phyloP scores from a whole-genome alignment of 1,140 invertebrate genomes.

The Listronotus oregonensis region DNA sequence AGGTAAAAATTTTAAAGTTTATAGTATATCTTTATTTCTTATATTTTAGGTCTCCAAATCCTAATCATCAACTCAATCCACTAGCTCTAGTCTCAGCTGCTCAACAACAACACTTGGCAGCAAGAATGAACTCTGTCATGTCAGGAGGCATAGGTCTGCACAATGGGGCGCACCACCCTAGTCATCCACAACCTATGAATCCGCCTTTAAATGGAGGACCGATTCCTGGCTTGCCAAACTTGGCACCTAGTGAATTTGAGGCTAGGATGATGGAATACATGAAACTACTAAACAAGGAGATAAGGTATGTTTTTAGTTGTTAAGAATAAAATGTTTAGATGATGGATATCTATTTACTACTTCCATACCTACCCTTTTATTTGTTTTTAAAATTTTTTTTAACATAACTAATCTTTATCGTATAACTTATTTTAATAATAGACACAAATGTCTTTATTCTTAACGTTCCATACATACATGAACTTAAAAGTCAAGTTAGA shows the following conservation, averaged over 20 bases:
- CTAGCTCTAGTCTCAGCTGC: slow-evolving; percentile 71
- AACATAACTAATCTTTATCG: too few relatives aligned
- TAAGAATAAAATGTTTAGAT: too few relatives aligned
- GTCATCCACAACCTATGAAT: slow-evolving; percentile 54
- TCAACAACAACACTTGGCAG: slow-evolving; percentile 49
- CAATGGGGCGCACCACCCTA: slow-evolving; percentile 62
- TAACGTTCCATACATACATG: too few relatives aligned
- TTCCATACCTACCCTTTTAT: too few relatives aligned
- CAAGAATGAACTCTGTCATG: slow-evolving; percentile 53
- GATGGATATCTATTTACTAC: too few relatives aligned
- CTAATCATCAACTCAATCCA: slow-evolving; percentile 74
- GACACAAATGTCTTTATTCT: too few relatives aligned
- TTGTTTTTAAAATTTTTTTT: too few relatives aligned
- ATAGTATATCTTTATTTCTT: slow-evolving; percentile 4
- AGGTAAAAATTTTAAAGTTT: too few relatives aligned
- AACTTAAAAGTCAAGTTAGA: too few relatives aligned
- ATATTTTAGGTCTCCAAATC: slow-evolving; percentile 59
- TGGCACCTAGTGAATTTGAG: slow-evolving; percentile 72
- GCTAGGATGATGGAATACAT: slow-evolving; percentile 79
- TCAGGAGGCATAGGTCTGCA: slow-evolving; percentile 60
- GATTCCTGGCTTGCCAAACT: slow-evolving; percentile 32
- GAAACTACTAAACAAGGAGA: slow-evolving; percentile 66
- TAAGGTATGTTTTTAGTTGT: slow-evolving; percentile 41
- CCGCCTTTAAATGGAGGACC: slow-evolving; percentile 54
- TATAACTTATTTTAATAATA: too few relatives aligned